Evolutionary conservation across 2,797 vertebrate genomes (phyloP).

Genomic region (Hirundo rustica): DNA sequence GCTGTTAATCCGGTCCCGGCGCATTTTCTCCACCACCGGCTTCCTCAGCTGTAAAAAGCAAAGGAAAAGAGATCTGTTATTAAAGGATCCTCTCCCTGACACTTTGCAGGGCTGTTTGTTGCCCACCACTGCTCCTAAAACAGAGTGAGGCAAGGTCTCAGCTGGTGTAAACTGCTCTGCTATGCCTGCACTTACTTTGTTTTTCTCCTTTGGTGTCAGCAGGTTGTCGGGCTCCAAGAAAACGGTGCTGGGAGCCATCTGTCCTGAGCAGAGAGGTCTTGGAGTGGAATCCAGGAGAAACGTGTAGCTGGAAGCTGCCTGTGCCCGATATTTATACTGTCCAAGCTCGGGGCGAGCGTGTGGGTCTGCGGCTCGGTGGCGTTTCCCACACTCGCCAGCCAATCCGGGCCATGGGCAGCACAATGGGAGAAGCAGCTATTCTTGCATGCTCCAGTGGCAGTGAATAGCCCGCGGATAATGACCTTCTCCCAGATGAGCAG

Average conservation of each 20-base stretch:
- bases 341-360: not conserved
- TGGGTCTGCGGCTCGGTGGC: constrained; percentile 71
- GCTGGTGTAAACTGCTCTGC: not conserved
- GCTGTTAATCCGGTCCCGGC: constrained; percentile 70
- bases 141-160: not conserved
- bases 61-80: not conserved
- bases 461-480: constrained; percentile 73
- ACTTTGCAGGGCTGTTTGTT: not conserved
- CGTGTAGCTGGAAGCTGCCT: constrained; percentile 6
- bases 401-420: constrained; percentile 68
- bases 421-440: constrained; percentile 75
- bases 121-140: not conserved
- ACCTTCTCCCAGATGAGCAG: constrained; percentile 73
- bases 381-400: constrained; percentile 85
- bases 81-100: not conserved
- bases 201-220: constrained; percentile 78
- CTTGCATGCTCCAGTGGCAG: constrained; percentile 79
- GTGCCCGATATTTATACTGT: constrained; percentile 77
- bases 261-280: not conserved
- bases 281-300: constrained; percentile 39
- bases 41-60: constrained; percentile 81
- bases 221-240: constrained; percentile 65
- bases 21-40: constrained; percentile 84
- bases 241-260: constrained; percentile 83
- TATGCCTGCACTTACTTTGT: constrained; percentile 77